Conservation (phyloP, 37 sponge, comb jelly and placozoan genomes). For the Bolinopsis microptera region DNA sequence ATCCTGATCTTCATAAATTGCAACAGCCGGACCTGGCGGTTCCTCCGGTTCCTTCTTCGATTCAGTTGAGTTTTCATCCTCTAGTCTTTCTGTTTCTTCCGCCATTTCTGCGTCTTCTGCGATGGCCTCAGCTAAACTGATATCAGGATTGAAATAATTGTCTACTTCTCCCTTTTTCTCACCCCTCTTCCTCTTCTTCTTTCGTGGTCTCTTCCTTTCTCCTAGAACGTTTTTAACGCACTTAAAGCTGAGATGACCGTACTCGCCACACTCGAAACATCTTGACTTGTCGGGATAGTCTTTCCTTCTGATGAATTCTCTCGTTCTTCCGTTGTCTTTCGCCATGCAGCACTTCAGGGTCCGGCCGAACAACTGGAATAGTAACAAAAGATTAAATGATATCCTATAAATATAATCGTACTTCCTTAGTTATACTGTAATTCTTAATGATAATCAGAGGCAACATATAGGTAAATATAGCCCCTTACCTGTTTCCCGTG, state of each 20-base stretch:
- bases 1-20: background rate
- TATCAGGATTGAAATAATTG: constrained; percentile 25
- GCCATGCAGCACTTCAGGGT: constrained; percentile 85
- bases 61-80: background rate
- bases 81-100: background rate
- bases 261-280: constrained; percentile 94
- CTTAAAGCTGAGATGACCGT: constrained; percentile 90
- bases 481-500: constrained; percentile 75
- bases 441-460: too few relatives aligned
- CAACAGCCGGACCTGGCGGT: background rate
- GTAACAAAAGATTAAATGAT: background rate
- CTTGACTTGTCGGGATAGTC: constrained; percentile 82
- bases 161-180: constrained; percentile 69
- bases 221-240: constrained; percentile 86
- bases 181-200: constrained; percentile 67
- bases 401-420: too few relatives aligned
- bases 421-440: too few relatives aligned
- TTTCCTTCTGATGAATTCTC: constrained; percentile 86
- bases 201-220: constrained; percentile 79
- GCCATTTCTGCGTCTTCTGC: constrained; percentile 41
- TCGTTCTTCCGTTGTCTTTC: constrained; percentile 85
- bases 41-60: background rate
- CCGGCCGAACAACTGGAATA: constrained; percentile 81
- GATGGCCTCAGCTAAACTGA: constrained; percentile 22
- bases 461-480: background rate